These are phyloP conservation scores for Macquaria ambigua DNA, from an alignment of 2,113 vertebrate genomes.

Conservation along the genomic window DNA sequence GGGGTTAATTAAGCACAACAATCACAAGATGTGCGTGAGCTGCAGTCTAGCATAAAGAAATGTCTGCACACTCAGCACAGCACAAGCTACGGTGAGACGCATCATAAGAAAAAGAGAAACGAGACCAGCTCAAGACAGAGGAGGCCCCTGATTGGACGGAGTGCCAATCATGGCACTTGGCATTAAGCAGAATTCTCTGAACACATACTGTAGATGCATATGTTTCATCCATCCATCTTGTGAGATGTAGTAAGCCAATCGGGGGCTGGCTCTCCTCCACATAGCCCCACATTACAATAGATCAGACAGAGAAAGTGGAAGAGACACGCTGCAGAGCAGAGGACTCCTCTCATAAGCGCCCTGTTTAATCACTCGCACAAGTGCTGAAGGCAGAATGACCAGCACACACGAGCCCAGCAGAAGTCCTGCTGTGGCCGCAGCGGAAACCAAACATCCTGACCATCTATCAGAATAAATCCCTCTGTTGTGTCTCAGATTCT, in stretches of 20 bases:
- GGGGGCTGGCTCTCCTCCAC: slow-evolving; percentile 58
- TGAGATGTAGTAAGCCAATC: slow-evolving; percentile 37
- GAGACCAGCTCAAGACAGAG: slow-evolving; percentile 34
- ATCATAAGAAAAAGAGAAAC: slow-evolving; percentile 36
- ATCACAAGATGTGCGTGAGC: slow-evolving; percentile 35
- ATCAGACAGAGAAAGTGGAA: slow-evolving; percentile 49
- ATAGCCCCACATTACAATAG: slow-evolving; percentile 55
- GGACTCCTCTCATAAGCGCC: slow-evolving; percentile 54
- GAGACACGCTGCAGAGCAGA: slow-evolving; percentile 42
- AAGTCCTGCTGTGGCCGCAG: slow-evolving; percentile 49
- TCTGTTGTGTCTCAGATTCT: slow-evolving; percentile 26
- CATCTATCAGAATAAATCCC: slow-evolving; percentile 56
- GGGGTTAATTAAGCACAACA: slow-evolving; percentile 60
- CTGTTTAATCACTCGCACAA: slow-evolving; percentile 58
- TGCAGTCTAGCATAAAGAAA: slow-evolving; percentile 10
- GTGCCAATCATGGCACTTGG: slow-evolving; percentile 47
- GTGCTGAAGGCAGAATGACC: slow-evolving; percentile 41
- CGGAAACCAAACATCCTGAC: slow-evolving; percentile 59
- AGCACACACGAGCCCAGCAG: slow-evolving; percentile 20
- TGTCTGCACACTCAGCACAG: slow-evolving; percentile 46
- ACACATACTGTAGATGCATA: slow-evolving; percentile 50
- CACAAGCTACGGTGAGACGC: slow-evolving; percentile 25
- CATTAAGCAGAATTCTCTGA: slow-evolving; percentile 48
- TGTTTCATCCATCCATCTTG: slow-evolving; percentile 63
- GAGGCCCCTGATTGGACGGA: slow-evolving; percentile 21